These are phyloP conservation scores for Triplophysa bombifrons DNA, from an alignment of 2,797 vertebrate genomes.

Conservation along the genomic window DNA sequence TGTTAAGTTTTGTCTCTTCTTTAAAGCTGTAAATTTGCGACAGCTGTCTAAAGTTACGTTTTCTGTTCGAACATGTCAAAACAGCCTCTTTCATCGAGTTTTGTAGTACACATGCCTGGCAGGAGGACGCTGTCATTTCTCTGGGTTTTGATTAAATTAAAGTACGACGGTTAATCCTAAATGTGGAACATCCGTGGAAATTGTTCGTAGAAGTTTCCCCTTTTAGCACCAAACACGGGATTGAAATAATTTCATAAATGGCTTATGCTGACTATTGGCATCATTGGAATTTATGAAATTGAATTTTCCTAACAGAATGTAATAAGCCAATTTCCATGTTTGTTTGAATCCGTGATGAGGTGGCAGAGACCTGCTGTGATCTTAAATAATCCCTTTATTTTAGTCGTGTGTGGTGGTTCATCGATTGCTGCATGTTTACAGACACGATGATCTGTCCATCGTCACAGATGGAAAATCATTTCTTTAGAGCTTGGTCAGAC, in stretches of 20 bases:
- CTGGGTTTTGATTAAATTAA: constrained; percentile 46
- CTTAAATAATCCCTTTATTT: constrained; percentile 30
- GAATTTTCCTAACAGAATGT: constrained; percentile 39
- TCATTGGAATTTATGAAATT: constrained; percentile 30
- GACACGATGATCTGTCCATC: constrained; percentile 13
- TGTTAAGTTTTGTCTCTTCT: neutral
- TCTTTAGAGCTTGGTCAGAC: neutral
- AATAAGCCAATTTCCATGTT: constrained; percentile 19
- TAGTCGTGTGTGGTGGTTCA: constrained; percentile 16
- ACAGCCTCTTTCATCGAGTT: neutral
- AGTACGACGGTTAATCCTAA: constrained; percentile 34
- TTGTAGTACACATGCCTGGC: constrained; percentile 6
- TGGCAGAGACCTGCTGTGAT: constrained; percentile 29
- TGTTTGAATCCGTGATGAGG: constrained; percentile 26
- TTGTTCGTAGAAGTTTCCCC: constrained; percentile 14
- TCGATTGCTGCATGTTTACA: constrained; percentile 8
- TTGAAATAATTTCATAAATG: constrained; percentile 46
- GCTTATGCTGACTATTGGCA: constrained; percentile 34
- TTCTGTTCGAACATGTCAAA: constrained; percentile 14
- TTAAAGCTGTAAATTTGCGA: constrained; percentile 29
- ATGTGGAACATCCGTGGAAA: constrained; percentile 47
- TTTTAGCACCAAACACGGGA: constrained; percentile 32
- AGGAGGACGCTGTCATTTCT: constrained; percentile 13
- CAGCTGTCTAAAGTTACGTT: constrained; percentile 6
- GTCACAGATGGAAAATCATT: neutral